Conservation (phyloP, 2,113 vertebrate species). For the Brachyhypopomus gauderio region DNA sequence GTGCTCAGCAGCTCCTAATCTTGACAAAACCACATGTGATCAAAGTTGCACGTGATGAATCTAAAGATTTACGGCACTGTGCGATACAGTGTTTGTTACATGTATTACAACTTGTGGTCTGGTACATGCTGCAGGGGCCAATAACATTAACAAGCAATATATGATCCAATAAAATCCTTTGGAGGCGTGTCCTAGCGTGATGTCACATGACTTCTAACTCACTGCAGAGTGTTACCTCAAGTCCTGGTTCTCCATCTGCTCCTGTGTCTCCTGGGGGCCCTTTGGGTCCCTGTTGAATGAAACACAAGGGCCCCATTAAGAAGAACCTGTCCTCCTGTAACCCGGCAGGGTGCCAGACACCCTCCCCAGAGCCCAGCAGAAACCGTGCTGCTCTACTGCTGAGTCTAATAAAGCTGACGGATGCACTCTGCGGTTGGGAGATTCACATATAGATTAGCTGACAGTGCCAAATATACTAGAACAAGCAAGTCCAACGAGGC, state of each 20-base stretch:
- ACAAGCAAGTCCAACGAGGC: neutral
- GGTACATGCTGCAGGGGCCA: no score
- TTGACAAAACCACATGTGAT: no score
- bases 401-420: neutral
- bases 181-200: no score
- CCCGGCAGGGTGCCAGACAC: neutral
- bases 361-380: neutral
- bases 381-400: neutral
- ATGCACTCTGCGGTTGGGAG: neutral
- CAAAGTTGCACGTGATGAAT: no score
- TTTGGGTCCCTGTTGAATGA: conserved; percentile 81
- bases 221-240: conserved; percentile 75
- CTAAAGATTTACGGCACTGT: no score
- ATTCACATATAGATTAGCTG: neutral
- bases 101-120: no score
- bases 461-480: neutral
- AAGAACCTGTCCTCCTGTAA: neutral
- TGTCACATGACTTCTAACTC: neutral
- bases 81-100: no score
- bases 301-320: conserved; percentile 37
- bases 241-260: conserved; percentile 84
- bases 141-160: no score
- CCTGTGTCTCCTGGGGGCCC: conserved; percentile 86
- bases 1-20: no score
- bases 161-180: neutral